Evolutionary conservation across 2,113 vertebrate genomes (phyloP).

Genomic region (Cacatua alba): DNA sequence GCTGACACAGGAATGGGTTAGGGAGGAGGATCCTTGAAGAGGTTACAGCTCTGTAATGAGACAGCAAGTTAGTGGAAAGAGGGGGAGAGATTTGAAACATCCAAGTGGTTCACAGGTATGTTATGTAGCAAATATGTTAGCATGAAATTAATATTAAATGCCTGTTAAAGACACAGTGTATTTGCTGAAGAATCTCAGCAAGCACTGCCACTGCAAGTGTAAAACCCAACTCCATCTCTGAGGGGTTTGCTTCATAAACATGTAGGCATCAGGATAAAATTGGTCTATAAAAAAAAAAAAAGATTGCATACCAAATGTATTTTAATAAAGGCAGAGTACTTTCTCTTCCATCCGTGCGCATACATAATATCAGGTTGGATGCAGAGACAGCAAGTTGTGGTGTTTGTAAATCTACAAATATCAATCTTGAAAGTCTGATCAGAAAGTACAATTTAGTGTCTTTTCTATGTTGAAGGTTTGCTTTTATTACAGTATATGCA

Average conservation of each 20-base stretch:
- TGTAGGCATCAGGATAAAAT: not conserved
- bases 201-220: not conserved
- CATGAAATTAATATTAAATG: not conserved
- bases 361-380: fast-evolving
- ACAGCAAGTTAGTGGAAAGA: not conserved
- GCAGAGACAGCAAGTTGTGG: not conserved
- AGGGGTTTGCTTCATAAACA: not conserved
- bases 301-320: not conserved
- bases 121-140: not conserved
- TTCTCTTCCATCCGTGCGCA: not conserved
- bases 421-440: not conserved
- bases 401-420: not conserved
- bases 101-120: not conserved
- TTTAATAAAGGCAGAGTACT: not conserved
- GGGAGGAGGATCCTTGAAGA: not conserved
- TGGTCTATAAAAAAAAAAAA: not conserved
- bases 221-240: not conserved
- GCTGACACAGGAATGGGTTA: not conserved
- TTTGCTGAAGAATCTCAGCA: not conserved
- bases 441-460: not conserved
- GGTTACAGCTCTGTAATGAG: not conserved
- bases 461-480: not conserved
- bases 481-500: not conserved
- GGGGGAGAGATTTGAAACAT: not conserved
- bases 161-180: not conserved